Evolutionary conservation across 2,797 vertebrate genomes (phyloP), one percentile per base, ranked within the genome.

Genomic region (Etheostoma nigrum): DNA sequence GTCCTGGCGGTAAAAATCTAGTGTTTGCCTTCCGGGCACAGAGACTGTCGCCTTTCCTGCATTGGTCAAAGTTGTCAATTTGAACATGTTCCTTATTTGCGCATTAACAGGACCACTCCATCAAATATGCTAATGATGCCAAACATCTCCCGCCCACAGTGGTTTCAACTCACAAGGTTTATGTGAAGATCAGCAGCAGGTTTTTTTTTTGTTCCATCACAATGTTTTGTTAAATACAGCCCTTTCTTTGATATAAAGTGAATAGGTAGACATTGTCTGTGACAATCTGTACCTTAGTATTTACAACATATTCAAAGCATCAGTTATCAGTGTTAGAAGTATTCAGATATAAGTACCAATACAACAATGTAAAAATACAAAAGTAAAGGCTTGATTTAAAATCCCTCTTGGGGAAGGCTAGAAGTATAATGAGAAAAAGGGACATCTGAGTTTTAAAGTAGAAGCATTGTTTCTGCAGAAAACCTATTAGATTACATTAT

Each of bases 1-100:
- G 61, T 54, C 74, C 61, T 80, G 33, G 70, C 18, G 49, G 10
- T 66, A 40, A 57, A 73, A 73, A 76, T 52, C 73, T 3, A 72
- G 8, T 42, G 11, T 53, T 69, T 18, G 18, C 30, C 77, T 70
- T 18, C 19, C 6, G 69, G 69, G 45, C 70, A 62, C n/a, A 47
- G 19, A 61, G 5, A 66, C 16, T 44, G 21, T 57, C 25, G 30
- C 23, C 51, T 53, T 58, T 15, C 3, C 13, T 48, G 33, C 67
- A 71, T 52, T 4, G 4, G 27, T 55, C 42, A 49, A 14, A 55
- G 42, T 49, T 47, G 44, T 67, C 42, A 33, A 21, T 64, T 27
- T 72, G 30, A 54, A 55, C 42, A 54, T 16, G 55, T 16, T 67
- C 6, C 36, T 55, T 13, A n/a, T 67, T 71, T 75, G 45, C 27